Evolutionary conservation across 2,797 vertebrate species (phyloP).

Genomic region (Enteromius viviparus): DNA sequence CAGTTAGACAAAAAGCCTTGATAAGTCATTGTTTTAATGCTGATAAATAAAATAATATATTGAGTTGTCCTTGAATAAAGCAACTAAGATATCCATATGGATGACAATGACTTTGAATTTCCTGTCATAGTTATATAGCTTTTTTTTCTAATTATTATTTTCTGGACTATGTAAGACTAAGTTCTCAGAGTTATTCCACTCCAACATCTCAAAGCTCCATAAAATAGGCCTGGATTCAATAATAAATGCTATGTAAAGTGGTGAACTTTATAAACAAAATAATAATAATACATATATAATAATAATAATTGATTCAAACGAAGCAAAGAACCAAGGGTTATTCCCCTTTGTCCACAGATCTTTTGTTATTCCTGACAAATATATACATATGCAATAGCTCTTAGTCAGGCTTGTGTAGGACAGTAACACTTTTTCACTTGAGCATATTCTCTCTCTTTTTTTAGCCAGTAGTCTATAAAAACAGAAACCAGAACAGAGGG

Average conservation of each 20-base stretch:
- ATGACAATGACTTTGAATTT: not conserved
- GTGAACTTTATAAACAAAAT: not conserved
- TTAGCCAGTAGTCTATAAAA: slow-evolving; percentile 54
- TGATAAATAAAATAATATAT: not conserved
- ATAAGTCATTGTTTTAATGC: slow-evolving; percentile 2
- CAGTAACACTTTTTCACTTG: slow-evolving; percentile 9
- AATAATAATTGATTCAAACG: too few species aligned
- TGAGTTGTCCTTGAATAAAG: not conserved
- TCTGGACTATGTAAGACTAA: not conserved
- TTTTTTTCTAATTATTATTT: not conserved
- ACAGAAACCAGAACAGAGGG: slow-evolving; percentile 68
- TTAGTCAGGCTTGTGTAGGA: slow-evolving; percentile 3
- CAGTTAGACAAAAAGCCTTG: slow-evolving; percentile 27
- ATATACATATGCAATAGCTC: not conserved
- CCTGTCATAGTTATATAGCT: not conserved
- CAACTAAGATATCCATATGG: not conserved
- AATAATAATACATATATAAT: too few species aligned
- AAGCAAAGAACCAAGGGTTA: not conserved
- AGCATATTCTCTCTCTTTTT: slow-evolving; percentile 46
- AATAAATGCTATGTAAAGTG: not conserved
- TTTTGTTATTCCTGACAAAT: not conserved
- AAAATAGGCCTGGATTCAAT: not conserved
- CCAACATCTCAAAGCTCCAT: not conserved
- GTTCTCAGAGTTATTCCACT: not conserved
- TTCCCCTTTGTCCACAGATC: slow-evolving; percentile 11